Conservation (phyloP, 2,888 invertebrate species). For the Antheraea assamensis region DNA sequence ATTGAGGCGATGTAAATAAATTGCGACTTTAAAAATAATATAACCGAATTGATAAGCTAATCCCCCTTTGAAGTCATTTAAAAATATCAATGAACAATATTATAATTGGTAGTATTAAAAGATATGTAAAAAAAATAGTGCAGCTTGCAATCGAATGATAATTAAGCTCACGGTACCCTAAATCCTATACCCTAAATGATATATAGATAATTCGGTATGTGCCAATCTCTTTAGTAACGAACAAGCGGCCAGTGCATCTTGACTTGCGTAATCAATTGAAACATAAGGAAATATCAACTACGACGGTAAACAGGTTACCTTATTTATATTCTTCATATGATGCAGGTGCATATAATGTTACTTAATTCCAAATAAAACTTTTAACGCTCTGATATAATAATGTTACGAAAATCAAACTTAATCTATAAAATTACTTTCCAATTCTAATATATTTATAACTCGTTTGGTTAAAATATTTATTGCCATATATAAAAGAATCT, state of each 20-base stretch:
- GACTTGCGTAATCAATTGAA: conserved; percentile 52
- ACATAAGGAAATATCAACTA: conserved; percentile 50
- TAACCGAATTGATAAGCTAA: too few relatives aligned
- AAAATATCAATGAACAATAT: neutral
- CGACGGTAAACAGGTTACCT: conserved; percentile 32
- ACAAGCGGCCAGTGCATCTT: conserved; percentile 50
- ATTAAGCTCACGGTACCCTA: conserved; percentile 24
- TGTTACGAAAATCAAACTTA: neutral
- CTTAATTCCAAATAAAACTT: neutral
- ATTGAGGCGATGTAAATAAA: too few relatives aligned
- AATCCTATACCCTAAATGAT: conserved; percentile 44
- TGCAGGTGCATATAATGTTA: neutral
- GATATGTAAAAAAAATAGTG: neutral
- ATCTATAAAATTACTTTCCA: neutral
- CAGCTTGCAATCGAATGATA: neutral
- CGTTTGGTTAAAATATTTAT: neutral
- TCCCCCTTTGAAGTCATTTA: too few relatives aligned
- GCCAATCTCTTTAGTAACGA: conserved; percentile 57
- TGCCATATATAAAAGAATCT: too few relatives aligned
- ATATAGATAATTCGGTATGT: conserved; percentile 42
- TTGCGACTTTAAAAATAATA: too few relatives aligned
- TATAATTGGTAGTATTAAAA: too few relatives aligned
- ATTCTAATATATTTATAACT: neutral
- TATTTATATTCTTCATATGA: conserved; percentile 15
- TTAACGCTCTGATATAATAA: neutral